Evolutionary conservation across 1,140 invertebrate genomes (phyloP).

Genomic region (Orussus abietinus): DNA sequence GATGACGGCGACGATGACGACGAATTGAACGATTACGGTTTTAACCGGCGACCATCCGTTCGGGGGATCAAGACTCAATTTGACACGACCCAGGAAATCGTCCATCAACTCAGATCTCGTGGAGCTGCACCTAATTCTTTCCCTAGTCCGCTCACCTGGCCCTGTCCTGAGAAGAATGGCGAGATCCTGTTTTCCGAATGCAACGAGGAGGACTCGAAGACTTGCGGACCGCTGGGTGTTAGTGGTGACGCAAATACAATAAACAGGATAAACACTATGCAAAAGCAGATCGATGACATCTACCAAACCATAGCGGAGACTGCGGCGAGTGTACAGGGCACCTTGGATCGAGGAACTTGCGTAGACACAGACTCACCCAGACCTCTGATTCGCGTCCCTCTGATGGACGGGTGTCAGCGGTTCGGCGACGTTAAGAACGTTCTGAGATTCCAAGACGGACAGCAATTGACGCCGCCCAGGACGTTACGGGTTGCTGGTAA

Average conservation of each 20-base stretch:
- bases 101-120: slow-evolving; percentile 67
- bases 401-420: slow-evolving; percentile 14
- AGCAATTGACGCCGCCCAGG: slow-evolving; percentile 19
- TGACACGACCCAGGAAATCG: slow-evolving; percentile 74
- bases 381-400: slow-evolving; percentile 13
- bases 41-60: slow-evolving; percentile 81
- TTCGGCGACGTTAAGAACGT: slow-evolving; percentile 31
- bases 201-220: slow-evolving; percentile 9
- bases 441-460: slow-evolving; percentile 15
- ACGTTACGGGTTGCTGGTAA: slow-evolving; percentile 34
- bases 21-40: slow-evolving; percentile 84
- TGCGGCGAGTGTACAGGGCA: slow-evolving; percentile 26
- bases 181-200: slow-evolving; percentile 1
- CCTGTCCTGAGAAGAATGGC: no score
- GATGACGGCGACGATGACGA: slow-evolving; percentile 70
- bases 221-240: slow-evolving; percentile 13
- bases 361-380: slow-evolving; percentile 34
- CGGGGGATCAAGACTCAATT: slow-evolving; percentile 70
- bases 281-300: slow-evolving; percentile 46
- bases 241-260: slow-evolving; percentile 37
- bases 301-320: slow-evolving; percentile 49
- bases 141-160: slow-evolving; percentile 23
- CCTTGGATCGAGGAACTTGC: slow-evolving; percentile 29
- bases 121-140: slow-evolving; percentile 40
- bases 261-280: slow-evolving; percentile 46